These are phyloP conservation scores for Myiopsitta monachus DNA, from an alignment of 2,113 vertebrate genomes.

Conservation along the genomic window DNA sequence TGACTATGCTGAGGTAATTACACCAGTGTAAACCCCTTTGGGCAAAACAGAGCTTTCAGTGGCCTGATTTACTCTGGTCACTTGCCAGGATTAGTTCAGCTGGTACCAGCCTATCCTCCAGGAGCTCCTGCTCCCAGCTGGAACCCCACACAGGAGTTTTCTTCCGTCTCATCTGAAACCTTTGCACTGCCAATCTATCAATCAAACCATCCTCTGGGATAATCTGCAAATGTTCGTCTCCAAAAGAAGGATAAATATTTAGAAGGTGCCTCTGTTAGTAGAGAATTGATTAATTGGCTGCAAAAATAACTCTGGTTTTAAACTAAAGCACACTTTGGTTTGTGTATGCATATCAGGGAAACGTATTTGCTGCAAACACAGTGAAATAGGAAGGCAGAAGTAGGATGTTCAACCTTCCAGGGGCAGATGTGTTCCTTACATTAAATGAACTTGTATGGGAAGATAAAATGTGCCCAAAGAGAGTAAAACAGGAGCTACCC, in stretches of 20 bases:
- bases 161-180: neutral
- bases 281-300: neutral
- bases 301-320: neutral
- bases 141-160: neutral
- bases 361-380: neutral
- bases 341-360: neutral
- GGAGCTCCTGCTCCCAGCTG: conserved; percentile 32
- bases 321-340: neutral
- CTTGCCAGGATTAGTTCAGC: conserved; percentile 62
- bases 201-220: neutral
- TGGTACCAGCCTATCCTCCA: conserved; percentile 40
- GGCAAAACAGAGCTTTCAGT: conserved; percentile 65
- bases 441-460: neutral
- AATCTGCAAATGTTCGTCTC: neutral
- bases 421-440: neutral
- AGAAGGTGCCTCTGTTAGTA: neutral
- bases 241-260: neutral
- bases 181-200: neutral
- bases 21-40: conserved; percentile 48
- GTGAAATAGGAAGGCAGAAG: neutral
- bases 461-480: neutral
- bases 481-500: neutral
- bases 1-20: conserved; percentile 55
- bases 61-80: conserved; percentile 62
- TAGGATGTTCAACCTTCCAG: neutral